Base-by-base conservation (phyloP, 2,113 vertebrate species). In the Uropsilus gracilis region DNA sequence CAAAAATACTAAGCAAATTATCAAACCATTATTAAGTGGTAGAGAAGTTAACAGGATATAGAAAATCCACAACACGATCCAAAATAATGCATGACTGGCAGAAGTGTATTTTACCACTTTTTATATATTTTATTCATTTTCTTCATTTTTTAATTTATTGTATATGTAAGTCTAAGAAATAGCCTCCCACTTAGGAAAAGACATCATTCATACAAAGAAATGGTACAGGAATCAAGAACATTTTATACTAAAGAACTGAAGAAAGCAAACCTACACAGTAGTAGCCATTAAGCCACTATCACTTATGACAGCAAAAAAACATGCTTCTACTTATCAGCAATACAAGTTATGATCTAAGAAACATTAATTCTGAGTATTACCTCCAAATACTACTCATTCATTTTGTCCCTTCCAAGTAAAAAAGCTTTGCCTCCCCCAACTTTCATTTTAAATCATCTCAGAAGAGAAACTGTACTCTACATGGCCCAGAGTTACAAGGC, bases 171-270 rank as follows among this genome's bases (percentile, higher is more conserved):
- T 37, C 13, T 86, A 94, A 73, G 20, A 88, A 94, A 64, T 2
- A 37, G 2, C 32, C 59, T 44, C 59, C 57, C 16, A 57, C 55
- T 63, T 90, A 69, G 91, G 50, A n/a, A 18, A 83, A 77, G 26
- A 18, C 34, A 92, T 64, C 63, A 78, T 42, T 85, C 42, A 75
- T 24, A 71, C 14, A 81, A 91, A 34, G 39, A 93, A 89, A 73
- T 57, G 83, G 50, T 2, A 83, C 0, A 91, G 34, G 24, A 90
- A 78, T 69, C 53, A 50, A 93, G 80, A 50, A 48, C n/a, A 94
- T 92, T 90, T 94, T 71, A 22, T 78, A 63, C 28, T 69, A 32
- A 73, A 85, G 46, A 64, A 93, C 66, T n/a, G 86, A 94, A 73
- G 94, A 42, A 53, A 30, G 94, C 34, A 53, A 30, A 75, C 1